Evolutionary conservation across 2,888 invertebrate species (phyloP).

Genomic region (Rhopalosiphum nymphaeae): DNA sequence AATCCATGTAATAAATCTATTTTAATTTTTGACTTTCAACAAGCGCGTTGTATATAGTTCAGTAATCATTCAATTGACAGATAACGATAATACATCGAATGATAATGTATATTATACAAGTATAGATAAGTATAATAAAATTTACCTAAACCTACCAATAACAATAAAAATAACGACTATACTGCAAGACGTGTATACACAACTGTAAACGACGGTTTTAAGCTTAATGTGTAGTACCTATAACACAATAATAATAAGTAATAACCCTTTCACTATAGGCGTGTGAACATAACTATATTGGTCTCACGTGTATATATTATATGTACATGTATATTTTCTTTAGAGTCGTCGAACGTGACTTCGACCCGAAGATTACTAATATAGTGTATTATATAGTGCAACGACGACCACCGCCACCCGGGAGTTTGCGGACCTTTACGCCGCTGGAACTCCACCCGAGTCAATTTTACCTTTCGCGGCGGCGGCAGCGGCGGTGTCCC

Average conservation of each 20-base stretch:
- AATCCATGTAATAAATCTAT: not conserved
- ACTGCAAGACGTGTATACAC: not conserved
- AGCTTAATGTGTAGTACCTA: not conserved
- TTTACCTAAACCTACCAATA: not conserved
- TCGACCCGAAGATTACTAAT: not conserved
- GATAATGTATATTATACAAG: not conserved
- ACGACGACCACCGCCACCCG: not conserved
- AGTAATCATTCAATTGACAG: not conserved
- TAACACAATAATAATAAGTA: not conserved
- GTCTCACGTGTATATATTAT: not conserved
- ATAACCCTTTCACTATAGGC: not conserved
- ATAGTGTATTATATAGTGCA: not conserved
- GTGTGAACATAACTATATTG: not conserved
- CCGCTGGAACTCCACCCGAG: not conserved
- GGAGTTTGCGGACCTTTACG: constrained; percentile 12
- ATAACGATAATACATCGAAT: not conserved
- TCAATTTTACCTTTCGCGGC: not conserved
- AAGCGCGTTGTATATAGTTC: not conserved
- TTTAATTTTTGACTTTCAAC: not conserved
- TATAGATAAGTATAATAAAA: not conserved
- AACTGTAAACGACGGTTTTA: not conserved
- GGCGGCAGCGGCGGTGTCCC: constrained; percentile 30
- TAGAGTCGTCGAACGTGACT: constrained; percentile 10
- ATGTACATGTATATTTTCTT: not conserved
- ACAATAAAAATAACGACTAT: not conserved